These are phyloP conservation scores for Pristionchus entomophagus DNA, from an alignment of 2,888 invertebrate species.

Conservation along the genomic window DNA sequence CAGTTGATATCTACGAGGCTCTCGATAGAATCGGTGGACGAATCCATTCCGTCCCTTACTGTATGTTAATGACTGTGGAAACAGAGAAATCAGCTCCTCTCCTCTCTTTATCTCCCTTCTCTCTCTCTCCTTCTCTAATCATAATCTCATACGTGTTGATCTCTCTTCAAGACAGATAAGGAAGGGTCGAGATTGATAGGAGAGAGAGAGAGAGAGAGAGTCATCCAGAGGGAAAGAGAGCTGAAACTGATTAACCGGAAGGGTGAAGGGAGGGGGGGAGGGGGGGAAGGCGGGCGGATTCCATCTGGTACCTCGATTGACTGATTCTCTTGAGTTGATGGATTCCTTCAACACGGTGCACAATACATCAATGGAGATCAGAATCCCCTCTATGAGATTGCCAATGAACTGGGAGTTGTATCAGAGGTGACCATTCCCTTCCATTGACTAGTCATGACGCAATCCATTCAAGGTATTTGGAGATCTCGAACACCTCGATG, in stretches of 20 bases:
- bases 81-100: not conserved
- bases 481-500: conserved; percentile 44
- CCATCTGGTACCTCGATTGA: not conserved
- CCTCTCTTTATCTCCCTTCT: not conserved
- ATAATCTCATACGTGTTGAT: not conserved
- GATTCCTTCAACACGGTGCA: conserved; percentile 72
- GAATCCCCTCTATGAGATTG: conserved; percentile 70
- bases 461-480: not conserved
- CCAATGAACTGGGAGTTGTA: conserved; percentile 55
- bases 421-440: not conserved
- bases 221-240: not conserved
- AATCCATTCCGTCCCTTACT: conserved; percentile 65
- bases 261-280: not conserved
- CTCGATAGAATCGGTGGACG: conserved; percentile 64
- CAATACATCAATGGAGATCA: conserved; percentile 65
- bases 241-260: not conserved
- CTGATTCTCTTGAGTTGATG: conserved; percentile 44
- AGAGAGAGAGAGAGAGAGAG: not conserved
- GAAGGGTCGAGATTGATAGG: not conserved
- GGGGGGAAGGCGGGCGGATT: not conserved
- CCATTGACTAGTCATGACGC: not conserved
- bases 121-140: not conserved
- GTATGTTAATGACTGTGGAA: conserved; percentile 48
- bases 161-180: not conserved
- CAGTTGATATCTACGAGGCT: conserved; percentile 66